Evolutionary conservation across 2,888 invertebrate genomes (phyloP), one percentile per base, ranked within the genome.

Genomic region (Lasioglossum figueresi): DNA sequence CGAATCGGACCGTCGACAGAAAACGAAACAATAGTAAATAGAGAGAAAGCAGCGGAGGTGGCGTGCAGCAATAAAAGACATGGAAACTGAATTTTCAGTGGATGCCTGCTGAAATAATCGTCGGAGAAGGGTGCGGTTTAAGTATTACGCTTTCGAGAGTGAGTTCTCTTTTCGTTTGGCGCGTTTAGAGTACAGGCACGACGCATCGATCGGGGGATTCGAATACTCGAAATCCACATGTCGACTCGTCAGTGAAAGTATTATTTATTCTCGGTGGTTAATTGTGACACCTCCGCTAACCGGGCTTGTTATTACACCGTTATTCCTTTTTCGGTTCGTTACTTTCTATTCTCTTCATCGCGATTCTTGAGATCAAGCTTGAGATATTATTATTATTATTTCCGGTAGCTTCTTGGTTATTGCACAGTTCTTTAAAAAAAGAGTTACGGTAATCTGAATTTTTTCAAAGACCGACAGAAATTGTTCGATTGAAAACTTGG

Each of bases 71-170:
- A 76, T 78, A 79, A 56, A 45, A 83, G 34, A 78, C 43, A 45
- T 56, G 84, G 75, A 72, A 83, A 84, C 78, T 71, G 27, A 75
- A 76, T 83, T 83, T 83, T 83, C 75, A 23, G 34, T 59, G 16
- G 27, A 56, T 75, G 19, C 37, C 19, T 27, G 34, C 14, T 10
- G 43, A 71, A 75, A 72, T 78, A 79, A 83, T 76, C 23, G 71
- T 16, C 34, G 8, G 59, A 59, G 45, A 82, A 84, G 63, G 75
- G 84, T 56, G 78, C 78, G 84, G 84, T 79, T 74, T 76, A 79
- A 84, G 83, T 84, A 84, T 84, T 83, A 84, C 84, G 75, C 83
- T 84, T 84, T 84, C 83, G 45, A 84, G 78, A 84, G 52, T 56
- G 37, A 79, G 52, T 72, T 72, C 70, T 75, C 48, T 74, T 40